These are phyloP conservation scores for Napeogenes sylphis DNA, from an alignment of 2,888 invertebrate species.

Conservation along the genomic window DNA sequence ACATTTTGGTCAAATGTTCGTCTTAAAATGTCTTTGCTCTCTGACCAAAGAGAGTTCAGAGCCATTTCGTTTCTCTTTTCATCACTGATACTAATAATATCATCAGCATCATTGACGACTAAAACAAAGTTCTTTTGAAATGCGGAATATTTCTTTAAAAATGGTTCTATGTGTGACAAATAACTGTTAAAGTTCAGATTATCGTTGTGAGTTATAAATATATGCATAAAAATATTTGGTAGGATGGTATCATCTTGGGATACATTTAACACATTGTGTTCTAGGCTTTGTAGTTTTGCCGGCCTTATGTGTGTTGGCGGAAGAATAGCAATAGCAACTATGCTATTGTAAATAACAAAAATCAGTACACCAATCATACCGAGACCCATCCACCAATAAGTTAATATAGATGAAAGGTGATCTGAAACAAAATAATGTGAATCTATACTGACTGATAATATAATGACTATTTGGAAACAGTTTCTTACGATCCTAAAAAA, in stretches of 20 bases:
- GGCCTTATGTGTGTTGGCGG: conserved; percentile 38
- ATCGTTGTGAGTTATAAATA: conserved; percentile 46
- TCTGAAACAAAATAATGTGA: conserved; percentile 46
- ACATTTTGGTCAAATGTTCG: conserved; percentile 38
- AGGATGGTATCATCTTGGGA: conserved; percentile 21
- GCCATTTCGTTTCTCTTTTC: conserved; percentile 58
- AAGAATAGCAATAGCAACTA: conserved; percentile 49
- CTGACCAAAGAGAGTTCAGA: conserved; percentile 50
- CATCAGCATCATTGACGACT: conserved; percentile 51
- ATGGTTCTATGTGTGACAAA: conserved; percentile 50
- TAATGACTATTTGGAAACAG: no score
- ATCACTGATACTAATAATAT: conserved; percentile 37
- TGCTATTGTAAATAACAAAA: conserved; percentile 59
- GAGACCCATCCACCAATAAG: conserved; percentile 63
- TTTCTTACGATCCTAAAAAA: no score
- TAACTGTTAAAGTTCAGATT: conserved; percentile 48
- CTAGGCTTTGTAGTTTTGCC: conserved; percentile 30
- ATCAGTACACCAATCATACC: conserved; percentile 58
- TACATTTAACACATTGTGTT: conserved; percentile 26
- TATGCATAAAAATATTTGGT: conserved; percentile 55
- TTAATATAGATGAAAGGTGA: conserved; percentile 56
- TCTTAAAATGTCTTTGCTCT: conserved; percentile 32
- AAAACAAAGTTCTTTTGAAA: conserved; percentile 52
- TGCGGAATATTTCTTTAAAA: conserved; percentile 49
- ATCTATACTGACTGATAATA: no score